These are phyloP conservation scores for Ormia ochracea DNA, from an alignment of 2,888 invertebrate genomes.

Conservation along the genomic window DNA sequence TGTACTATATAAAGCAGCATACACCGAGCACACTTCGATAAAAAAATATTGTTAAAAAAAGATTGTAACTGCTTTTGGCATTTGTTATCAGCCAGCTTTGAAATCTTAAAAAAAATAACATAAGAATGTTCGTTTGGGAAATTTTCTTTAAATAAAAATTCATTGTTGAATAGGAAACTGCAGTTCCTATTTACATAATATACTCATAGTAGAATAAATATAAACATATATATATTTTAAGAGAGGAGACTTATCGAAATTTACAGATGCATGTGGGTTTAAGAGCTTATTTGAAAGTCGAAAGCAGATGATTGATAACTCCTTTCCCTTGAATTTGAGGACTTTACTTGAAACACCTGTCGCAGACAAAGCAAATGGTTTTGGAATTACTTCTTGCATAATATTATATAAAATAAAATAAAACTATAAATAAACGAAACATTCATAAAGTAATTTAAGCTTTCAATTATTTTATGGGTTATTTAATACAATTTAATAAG, in stretches of 20 bases:
- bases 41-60: not conserved
- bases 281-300: no score
- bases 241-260: not conserved
- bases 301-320: slow-evolving; percentile 7
- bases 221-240: not conserved
- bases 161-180: slow-evolving; percentile 45
- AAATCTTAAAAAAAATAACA: slow-evolving; percentile 20
- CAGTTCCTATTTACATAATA: slow-evolving; percentile 47
- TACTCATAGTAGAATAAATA: slow-evolving; percentile 12
- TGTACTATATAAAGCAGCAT: not conserved
- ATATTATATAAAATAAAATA: no score
- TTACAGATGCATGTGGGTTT: not conserved
- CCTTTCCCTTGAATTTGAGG: not conserved
- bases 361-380: no score
- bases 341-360: slow-evolving; percentile 8
- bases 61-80: slow-evolving; percentile 60
- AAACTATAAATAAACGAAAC: no score
- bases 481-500: no score
- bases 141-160: slow-evolving; percentile 28
- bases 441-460: no score
- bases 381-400: no score
- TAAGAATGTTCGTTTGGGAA: slow-evolving; percentile 1
- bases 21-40: not conserved
- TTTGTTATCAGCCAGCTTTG: slow-evolving; percentile 53
- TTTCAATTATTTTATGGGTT: no score